Percentiles rank a stretch among this genome's conserved stretches.
Conservation (phyloP, 2,888 invertebrate species). For the Hetaerina titia region DNA sequence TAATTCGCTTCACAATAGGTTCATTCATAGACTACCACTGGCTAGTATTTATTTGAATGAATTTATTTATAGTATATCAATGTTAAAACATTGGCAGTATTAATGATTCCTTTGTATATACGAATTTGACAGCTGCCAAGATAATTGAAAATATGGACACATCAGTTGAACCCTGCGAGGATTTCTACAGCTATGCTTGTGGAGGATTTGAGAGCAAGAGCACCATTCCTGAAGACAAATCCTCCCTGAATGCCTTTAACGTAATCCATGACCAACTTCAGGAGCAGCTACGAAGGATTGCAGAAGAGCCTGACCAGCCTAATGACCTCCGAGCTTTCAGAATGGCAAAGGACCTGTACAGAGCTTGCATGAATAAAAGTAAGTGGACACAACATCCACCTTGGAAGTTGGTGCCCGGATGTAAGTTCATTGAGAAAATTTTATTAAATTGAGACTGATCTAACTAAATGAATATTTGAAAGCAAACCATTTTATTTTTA, state of each 20-base stretch:
- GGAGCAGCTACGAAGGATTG: constrained; percentile 85
- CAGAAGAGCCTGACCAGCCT: constrained; percentile 82
- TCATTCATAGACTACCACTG: no score
- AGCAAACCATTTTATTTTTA: no score
- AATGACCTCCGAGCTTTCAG: constrained; percentile 85
- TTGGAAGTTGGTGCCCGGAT: neutral
- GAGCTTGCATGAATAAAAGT: constrained; percentile 94
- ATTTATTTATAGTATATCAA: neutral
- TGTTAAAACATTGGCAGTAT: neutral
- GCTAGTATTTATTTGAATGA: neutral
- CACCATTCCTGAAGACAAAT: constrained; percentile 89
- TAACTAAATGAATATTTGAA: constrained; percentile 19
- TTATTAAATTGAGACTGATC: neutral
- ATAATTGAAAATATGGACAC: constrained; percentile 86
- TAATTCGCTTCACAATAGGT: no score
- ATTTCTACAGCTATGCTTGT: constrained; percentile 90
- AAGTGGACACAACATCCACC: constrained; percentile 75
- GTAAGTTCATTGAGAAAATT: constrained; percentile 61
- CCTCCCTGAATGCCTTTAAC: constrained; percentile 83
- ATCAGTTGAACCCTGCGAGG: constrained; percentile 87
- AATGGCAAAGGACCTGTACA: constrained; percentile 90
- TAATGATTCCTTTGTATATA: neutral
- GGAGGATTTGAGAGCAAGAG: constrained; percentile 86
- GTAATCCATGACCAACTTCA: constrained; percentile 87
- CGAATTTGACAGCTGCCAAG: constrained; percentile 81